phyloP scores from a whole-genome alignment of 2,113 vertebrate genomes.

The Himantopus leucocephalus region DNA sequence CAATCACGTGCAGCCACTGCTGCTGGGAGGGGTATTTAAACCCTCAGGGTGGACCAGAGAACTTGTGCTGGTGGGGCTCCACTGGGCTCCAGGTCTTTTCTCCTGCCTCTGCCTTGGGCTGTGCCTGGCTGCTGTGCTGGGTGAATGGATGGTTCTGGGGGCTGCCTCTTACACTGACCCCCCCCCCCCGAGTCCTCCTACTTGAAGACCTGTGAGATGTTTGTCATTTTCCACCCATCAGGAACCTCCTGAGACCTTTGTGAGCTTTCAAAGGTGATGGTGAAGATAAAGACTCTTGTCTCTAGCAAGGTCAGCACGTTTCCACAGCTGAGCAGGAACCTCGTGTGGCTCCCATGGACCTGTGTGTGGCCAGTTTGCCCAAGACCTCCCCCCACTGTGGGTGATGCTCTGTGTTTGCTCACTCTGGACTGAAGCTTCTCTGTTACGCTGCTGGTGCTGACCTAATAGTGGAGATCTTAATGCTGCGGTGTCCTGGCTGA shows the following conservation, averaged over 20 bases:
- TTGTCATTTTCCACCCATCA: not conserved
- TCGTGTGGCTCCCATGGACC: not conserved
- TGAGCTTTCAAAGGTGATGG: not conserved
- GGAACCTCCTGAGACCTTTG: not conserved
- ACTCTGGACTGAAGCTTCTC: not conserved
- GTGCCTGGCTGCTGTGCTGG: not conserved
- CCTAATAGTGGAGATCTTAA: not conserved
- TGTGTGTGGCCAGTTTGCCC: not conserved
- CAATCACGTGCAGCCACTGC: not conserved
- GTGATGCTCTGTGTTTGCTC: not conserved
- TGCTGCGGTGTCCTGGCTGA: not conserved
- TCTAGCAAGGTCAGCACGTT: not conserved
- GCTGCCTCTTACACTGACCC: fast-evolving
- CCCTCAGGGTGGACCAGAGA: fast-evolving
- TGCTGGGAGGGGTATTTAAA: not conserved
- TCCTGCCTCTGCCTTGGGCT: fast-evolving
- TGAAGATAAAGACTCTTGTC: not conserved
- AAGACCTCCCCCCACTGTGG: not conserved
- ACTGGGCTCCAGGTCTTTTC: not conserved
- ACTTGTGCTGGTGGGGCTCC: not conserved
- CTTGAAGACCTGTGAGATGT: not conserved
- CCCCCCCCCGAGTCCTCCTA: not conserved
- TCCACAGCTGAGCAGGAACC: not conserved
- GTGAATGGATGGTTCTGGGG: fast-evolving
- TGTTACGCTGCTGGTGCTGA: not conserved